A percentile compares a stretch with the other conserved stretches of the same genome.
phyloP scores from a whole-genome alignment of 2,797 vertebrate genomes.

The Phalanger gymnotis region DNA sequence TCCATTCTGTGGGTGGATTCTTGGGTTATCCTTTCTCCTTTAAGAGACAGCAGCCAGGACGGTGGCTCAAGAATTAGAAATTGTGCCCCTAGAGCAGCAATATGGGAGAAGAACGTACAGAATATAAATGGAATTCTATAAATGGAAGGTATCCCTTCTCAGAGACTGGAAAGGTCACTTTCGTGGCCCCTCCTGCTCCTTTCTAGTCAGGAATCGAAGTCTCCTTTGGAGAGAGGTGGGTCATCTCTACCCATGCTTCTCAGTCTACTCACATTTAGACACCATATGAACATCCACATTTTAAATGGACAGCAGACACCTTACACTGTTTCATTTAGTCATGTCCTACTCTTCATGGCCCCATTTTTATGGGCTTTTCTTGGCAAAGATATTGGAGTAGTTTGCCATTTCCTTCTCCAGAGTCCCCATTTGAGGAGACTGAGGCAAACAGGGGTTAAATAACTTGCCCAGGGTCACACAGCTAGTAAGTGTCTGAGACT shows the following conservation, averaged over 20 bases:
- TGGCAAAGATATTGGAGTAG: too few relatives aligned
- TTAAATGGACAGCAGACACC: not conserved
- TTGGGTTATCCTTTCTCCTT: not conserved
- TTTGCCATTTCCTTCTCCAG: too few relatives aligned
- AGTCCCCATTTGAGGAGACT: too few relatives aligned
- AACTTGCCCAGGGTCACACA: too few relatives aligned
- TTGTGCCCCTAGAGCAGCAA: not conserved
- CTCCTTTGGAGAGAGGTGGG: not conserved
- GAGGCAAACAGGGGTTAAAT: too few relatives aligned
- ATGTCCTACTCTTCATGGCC: too few relatives aligned
- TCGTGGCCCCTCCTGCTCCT: not conserved
- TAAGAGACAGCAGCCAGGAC: not conserved
- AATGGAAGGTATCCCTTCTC: not conserved
- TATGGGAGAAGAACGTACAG: not conserved
- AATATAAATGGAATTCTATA: not conserved
- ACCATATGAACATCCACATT: not conserved
- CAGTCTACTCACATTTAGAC: not conserved
- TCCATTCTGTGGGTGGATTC: not conserved
- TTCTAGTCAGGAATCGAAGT: not conserved
- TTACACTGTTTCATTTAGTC: not conserved
- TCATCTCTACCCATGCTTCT: not conserved
- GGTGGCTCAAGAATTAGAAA: not conserved
- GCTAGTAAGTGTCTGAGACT: too few relatives aligned
- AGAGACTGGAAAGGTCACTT: not conserved
- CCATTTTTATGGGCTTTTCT: too few relatives aligned